Conservation (phyloP, 2,113 vertebrate genomes). For the Pomatostomus ruficeps region DNA sequence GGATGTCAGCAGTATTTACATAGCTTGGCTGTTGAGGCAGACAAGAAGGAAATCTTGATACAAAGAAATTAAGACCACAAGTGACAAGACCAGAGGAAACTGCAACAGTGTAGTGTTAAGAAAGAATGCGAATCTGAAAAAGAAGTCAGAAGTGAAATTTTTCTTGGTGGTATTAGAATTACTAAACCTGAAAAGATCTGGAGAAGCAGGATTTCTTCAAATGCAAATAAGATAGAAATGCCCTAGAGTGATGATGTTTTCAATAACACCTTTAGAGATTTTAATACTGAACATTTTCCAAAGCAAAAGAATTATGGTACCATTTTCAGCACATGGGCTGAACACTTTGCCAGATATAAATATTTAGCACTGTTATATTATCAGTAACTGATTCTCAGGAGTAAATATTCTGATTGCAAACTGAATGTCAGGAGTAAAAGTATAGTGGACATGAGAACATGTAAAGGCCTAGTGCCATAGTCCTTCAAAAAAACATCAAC, state of each 20-base stretch:
- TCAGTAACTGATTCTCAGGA: not conserved
- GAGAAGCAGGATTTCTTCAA: not conserved
- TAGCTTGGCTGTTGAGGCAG: not conserved
- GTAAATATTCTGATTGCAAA: not conserved
- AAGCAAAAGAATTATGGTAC: not conserved
- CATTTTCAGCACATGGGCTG: not conserved
- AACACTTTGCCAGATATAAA: not conserved
- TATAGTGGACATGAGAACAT: not conserved
- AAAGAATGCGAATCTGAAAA: not conserved
- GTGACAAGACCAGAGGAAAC: not conserved
- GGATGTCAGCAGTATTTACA: not conserved
- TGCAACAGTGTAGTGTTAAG: not conserved
- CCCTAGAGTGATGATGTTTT: not conserved
- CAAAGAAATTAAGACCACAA: not conserved
- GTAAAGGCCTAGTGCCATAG: not conserved
- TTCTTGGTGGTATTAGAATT: not conserved
- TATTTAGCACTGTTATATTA: not conserved
- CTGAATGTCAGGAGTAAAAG: not conserved
- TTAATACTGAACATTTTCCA: not conserved
- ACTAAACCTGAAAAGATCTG: not conserved
- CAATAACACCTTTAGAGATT: not conserved
- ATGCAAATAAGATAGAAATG: not conserved
- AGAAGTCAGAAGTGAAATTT: not conserved
- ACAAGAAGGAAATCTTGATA: not conserved
- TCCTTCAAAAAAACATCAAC: not conserved